Conservation (phyloP, 1,140 invertebrate genomes). For the Geopemphigus sp. region DNA sequence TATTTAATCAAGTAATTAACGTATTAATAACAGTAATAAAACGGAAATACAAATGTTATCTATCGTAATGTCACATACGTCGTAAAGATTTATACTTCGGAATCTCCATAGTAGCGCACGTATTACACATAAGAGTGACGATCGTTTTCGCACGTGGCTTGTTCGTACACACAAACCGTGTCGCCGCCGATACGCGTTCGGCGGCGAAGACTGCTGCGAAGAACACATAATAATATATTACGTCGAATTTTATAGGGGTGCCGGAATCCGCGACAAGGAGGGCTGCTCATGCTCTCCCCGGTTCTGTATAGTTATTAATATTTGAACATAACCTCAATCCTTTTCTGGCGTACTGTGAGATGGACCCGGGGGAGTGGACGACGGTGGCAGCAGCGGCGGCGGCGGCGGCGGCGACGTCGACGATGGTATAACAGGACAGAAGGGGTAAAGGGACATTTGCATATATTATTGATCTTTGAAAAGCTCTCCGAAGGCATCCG, state of each 20-base stretch:
- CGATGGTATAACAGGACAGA: background rate
- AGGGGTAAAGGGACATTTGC: slow-evolving; percentile 44
- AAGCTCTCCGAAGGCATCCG: slow-evolving; percentile 48
- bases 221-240: background rate
- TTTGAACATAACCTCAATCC: slow-evolving; percentile 49
- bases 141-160: background rate
- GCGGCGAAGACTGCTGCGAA: background rate
- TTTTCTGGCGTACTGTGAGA: slow-evolving; percentile 32
- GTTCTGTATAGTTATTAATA: slow-evolving; percentile 46
- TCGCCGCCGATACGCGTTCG: background rate
- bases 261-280: slow-evolving; percentile 26
- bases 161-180: background rate
- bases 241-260: slow-evolving; percentile 16
- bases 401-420: too few species aligned
- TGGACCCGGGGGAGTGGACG: slow-evolving; percentile 8
- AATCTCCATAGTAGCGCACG: too few species aligned
- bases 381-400: background rate
- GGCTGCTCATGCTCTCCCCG: background rate
- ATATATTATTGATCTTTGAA: slow-evolving; percentile 50
- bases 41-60: too few species aligned
- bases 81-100: too few species aligned
- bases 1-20: too few species aligned
- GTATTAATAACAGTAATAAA: too few species aligned
- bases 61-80: too few species aligned
- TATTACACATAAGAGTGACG: too few species aligned